phyloP scores from a whole-genome alignment of 1,140 invertebrate genomes.

The Pogonomyrmex barbatus region DNA sequence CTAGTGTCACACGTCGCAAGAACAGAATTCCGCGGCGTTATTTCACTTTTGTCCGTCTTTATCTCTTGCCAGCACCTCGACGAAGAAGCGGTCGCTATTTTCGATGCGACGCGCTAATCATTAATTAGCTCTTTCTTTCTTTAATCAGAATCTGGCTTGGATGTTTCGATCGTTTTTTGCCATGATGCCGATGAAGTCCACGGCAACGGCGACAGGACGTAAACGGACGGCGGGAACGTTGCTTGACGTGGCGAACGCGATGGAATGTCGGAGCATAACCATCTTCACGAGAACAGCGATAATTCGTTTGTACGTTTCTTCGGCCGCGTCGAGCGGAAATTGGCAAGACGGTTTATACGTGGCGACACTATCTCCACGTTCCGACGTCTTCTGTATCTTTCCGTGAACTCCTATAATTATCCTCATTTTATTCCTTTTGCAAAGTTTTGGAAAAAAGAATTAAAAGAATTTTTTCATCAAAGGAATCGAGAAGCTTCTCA shows the following conservation, averaged over 20 bases:
- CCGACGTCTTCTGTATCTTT: conserved; percentile 23
- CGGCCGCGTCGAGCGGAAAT: conserved; percentile 47
- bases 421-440: conserved; percentile 1
- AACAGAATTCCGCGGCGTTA: neutral
- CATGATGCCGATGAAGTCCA: neutral
- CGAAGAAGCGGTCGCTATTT: conserved; percentile 60
- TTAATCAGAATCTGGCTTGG: conserved; percentile 66
- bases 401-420: conserved; percentile 9
- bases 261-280: conserved; percentile 71
- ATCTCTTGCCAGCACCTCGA: neutral
- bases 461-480: neutral
- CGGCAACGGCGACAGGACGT: conserved; percentile 8
- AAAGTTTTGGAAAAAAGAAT: neutral
- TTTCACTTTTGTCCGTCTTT: conserved; percentile 22
- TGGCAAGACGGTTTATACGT: conserved; percentile 35
- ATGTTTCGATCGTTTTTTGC: conserved; percentile 66
- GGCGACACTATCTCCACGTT: conserved; percentile 24
- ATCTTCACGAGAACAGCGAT: conserved; percentile 58
- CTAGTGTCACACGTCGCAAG: neutral
- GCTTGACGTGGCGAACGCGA: conserved; percentile 66
- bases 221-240: conserved; percentile 33
- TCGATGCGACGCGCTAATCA: conserved; percentile 73
- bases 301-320: conserved; percentile 60
- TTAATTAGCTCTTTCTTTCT: conserved; percentile 77
- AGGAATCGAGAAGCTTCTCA: neutral